These are phyloP conservation scores for Plebejus melissa DNA, from an alignment of 2,888 invertebrate species.

Conservation along the genomic window DNA sequence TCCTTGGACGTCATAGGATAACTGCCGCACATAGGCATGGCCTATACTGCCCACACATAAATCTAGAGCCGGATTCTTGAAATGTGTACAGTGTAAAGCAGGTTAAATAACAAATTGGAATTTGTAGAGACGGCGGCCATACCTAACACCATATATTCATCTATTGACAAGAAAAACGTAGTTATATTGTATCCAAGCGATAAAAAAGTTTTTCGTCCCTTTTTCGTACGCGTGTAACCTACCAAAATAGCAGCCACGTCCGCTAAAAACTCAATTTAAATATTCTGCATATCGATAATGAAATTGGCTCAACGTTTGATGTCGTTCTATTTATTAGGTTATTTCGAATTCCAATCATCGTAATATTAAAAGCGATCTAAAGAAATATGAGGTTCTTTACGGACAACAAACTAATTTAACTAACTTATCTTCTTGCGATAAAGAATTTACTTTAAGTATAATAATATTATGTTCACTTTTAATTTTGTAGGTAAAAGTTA, in stretches of 20 bases:
- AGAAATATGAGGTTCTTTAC: background rate
- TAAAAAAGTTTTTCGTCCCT: background rate
- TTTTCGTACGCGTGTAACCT: background rate
- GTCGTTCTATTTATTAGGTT: background rate
- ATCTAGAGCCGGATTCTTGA: no score
- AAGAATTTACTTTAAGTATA: no score
- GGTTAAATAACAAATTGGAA: no score
- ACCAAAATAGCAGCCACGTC: background rate
- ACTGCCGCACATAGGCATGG: no score
- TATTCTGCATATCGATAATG: slow-evolving; percentile 1
- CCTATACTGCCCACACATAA: no score
- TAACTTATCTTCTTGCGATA: no score
- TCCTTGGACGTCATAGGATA: no score
- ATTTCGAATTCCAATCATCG: background rate
- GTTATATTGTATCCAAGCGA: background rate
- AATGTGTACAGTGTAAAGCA: no score
- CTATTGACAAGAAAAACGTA: background rate
- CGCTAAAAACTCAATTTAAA: slow-evolving; percentile 6
- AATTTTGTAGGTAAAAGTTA: no score
- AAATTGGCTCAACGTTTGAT: background rate
- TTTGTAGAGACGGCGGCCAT: no score
- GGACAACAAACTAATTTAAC: background rate
- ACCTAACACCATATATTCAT: no score
- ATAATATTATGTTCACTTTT: no score
- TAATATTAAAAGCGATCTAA: background rate